Conservation (phyloP, 2,113 vertebrate species). For the Alosa alosa region DNA sequence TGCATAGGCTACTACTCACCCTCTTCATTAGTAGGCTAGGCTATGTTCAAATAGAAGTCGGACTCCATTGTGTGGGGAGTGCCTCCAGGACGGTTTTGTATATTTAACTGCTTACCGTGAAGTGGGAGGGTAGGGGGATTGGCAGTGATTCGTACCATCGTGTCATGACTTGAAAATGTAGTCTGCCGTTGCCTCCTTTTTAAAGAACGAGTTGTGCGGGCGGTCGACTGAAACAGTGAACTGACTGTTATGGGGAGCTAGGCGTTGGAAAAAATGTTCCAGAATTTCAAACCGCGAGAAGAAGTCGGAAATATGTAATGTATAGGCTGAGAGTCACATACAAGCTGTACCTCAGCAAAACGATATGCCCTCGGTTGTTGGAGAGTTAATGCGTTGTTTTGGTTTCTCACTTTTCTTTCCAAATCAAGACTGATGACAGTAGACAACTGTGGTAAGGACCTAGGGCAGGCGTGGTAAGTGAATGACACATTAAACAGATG, state of each 20-base stretch:
- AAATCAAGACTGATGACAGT: slow-evolving; percentile 61
- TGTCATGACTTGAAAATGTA: slow-evolving; percentile 49
- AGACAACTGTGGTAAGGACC: slow-evolving; percentile 52
- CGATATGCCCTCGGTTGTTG: background rate
- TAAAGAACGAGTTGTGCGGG: slow-evolving; percentile 38
- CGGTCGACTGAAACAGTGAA: slow-evolving; percentile 46
- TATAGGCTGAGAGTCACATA: background rate
- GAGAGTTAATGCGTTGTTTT: slow-evolving; percentile 19
- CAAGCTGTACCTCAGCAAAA: slow-evolving; percentile 13
- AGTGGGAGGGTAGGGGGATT: slow-evolving; percentile 45
- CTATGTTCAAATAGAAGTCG: background rate
- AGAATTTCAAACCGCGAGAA: slow-evolving; percentile 42
- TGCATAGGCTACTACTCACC: background rate
- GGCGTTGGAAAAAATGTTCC: slow-evolving; percentile 42
- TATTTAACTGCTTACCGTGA: slow-evolving; percentile 27
- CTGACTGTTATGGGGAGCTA: slow-evolving; percentile 48
- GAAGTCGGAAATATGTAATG: slow-evolving; percentile 32
- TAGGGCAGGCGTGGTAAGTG: slow-evolving; percentile 60
- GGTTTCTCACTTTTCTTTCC: background rate
- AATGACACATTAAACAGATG: background rate
- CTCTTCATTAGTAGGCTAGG: background rate
- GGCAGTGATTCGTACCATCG: slow-evolving; percentile 41
- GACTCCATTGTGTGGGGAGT: background rate
- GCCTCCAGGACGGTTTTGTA: background rate
- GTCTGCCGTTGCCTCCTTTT: slow-evolving; percentile 25